A percentile compares a stretch with the other conserved stretches of the same genome.
Conservation (phyloP, 1,140 invertebrate species). For the Diplogasteroides magnus region DNA sequence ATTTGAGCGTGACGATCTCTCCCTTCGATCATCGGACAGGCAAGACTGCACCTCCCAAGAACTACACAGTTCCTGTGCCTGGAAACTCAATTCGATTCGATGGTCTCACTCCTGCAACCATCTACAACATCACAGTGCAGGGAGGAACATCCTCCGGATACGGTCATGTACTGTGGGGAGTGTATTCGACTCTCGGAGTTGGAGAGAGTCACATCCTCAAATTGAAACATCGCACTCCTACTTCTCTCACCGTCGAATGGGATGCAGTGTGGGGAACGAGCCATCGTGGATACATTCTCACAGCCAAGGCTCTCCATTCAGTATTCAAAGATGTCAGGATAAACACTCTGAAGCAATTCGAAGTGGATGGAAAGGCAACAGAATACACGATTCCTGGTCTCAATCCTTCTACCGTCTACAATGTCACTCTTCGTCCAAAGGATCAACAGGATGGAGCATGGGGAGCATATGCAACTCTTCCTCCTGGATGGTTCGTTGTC, state of each 20-base stretch:
- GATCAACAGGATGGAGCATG: conserved; percentile 51
- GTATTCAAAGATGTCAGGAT: conserved; percentile 43
- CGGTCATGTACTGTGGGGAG: conserved; percentile 53
- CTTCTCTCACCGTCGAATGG: conserved; percentile 51
- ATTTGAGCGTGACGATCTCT: conserved; percentile 45
- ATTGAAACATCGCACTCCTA: conserved; percentile 52
- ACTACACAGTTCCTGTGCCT: conserved; percentile 52
- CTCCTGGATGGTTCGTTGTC: conserved; percentile 52
- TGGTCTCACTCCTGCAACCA: conserved; percentile 47
- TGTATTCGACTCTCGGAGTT: conserved; percentile 48
- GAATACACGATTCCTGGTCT: conserved; percentile 46
- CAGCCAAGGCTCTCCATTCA: conserved; percentile 46
- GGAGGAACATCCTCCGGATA: conserved; percentile 53
- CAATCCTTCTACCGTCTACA: conserved; percentile 53
- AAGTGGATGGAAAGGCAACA: conserved; percentile 45
- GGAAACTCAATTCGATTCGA: conserved; percentile 51
- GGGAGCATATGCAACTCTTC: conserved; percentile 53
- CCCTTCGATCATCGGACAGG: conserved; percentile 44
- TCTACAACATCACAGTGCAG: conserved; percentile 52
- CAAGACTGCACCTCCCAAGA: conserved; percentile 41
- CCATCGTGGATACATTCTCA: conserved; percentile 52
- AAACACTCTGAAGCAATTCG: conserved; percentile 42
- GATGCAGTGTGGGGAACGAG: conserved; percentile 54
- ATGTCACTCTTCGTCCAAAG: conserved; percentile 50
- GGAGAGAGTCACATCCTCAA: conserved; percentile 48